These are phyloP conservation scores for Drosophila tanythrix DNA, from an alignment of 2,888 invertebrate species.

Conservation along the genomic window DNA sequence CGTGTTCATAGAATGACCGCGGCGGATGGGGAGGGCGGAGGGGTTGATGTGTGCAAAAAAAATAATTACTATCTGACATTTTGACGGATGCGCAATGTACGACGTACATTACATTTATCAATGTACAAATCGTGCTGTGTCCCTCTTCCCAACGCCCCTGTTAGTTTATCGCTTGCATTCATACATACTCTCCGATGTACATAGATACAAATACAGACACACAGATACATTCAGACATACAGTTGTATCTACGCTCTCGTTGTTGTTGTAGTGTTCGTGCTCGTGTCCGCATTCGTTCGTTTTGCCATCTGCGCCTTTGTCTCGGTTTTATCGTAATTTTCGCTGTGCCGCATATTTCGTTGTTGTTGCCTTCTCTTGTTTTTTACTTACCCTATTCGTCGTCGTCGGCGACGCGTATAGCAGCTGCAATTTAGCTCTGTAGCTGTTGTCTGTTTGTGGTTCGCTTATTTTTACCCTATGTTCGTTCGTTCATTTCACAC, in stretches of 20 bases:
- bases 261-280: conserved; percentile 43
- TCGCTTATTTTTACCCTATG: conserved; percentile 73
- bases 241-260: conserved; percentile 41
- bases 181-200: conserved; percentile 32
- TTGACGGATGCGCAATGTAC: conserved; percentile 21
- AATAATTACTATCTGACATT: conserved; percentile 37
- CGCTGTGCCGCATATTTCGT: conserved; percentile 59
- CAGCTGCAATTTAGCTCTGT: conserved; percentile 73
- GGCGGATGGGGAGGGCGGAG: background rate
- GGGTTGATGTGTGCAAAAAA: conserved; percentile 15
- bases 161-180: conserved; percentile 58
- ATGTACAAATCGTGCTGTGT: conserved; percentile 17
- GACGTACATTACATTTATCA: conserved; percentile 36
- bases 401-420: conserved; percentile 68
- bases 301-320: conserved; percentile 61
- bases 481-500: conserved; percentile 47
- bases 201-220: conserved; percentile 3
- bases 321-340: conserved; percentile 51
- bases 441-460: conserved; percentile 67
- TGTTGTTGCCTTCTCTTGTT: conserved; percentile 46
- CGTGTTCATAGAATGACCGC: background rate
- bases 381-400: conserved; percentile 65
- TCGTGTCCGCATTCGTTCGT: conserved; percentile 64
- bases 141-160: conserved; percentile 49
- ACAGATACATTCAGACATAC: conserved; percentile 7